Conservation (phyloP, 2,888 invertebrate species). For the Zonitis immaculata region DNA sequence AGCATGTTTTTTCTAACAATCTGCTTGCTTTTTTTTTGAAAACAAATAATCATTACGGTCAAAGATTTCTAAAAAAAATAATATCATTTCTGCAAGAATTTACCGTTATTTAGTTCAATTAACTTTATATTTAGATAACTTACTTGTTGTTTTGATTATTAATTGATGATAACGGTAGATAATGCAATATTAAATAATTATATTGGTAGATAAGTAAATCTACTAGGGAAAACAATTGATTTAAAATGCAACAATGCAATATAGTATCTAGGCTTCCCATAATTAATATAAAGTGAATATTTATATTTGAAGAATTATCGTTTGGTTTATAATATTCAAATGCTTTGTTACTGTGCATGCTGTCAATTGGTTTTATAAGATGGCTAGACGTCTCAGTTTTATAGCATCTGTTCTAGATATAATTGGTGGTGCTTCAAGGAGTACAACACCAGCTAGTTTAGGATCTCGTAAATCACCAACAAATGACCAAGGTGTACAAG, state of each 20-base stretch:
- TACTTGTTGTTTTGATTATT: no score
- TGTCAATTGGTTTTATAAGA: not conserved
- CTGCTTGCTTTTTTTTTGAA: no score
- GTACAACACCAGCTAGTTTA: slow-evolving; percentile 73
- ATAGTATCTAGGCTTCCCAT: no score
- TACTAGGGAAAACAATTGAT: no score
- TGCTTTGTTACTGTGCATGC: not conserved
- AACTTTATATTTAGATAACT: not conserved
- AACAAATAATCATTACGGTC: no score
- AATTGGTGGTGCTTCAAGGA: slow-evolving; percentile 68
- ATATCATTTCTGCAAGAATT: not conserved
- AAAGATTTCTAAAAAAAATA: no score
- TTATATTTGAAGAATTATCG: not conserved
- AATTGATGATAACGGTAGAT: no score
- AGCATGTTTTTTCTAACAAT: no score
- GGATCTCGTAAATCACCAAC: slow-evolving; percentile 77
- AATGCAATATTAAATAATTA: no score
- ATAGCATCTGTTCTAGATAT: slow-evolving; percentile 61
- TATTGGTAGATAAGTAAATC: no score
- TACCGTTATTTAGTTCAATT: not conserved
- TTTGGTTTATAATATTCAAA: not conserved
- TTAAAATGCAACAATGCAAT: no score
- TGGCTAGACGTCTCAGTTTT: slow-evolving; percentile 29
- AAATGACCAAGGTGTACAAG: slow-evolving; percentile 79
- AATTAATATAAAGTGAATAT: no score